Evolutionary conservation across 1,140 invertebrate species (phyloP).

Genomic region (Limonius californicus): DNA sequence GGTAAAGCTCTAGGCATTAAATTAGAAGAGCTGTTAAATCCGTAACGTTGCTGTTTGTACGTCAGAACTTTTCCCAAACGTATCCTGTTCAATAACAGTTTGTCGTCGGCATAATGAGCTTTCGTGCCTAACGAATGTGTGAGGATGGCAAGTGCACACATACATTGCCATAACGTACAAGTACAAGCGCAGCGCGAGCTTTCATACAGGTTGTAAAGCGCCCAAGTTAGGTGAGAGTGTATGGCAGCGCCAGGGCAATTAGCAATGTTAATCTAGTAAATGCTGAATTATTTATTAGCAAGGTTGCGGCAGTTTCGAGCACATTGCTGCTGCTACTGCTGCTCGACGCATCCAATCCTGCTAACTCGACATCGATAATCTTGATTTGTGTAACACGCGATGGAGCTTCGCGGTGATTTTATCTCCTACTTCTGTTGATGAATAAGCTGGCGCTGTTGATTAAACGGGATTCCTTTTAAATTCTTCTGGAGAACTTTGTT

Average conservation of each 20-base stretch:
- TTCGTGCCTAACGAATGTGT: too few species aligned
- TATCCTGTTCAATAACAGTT: too few species aligned
- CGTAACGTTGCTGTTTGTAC: too few species aligned
- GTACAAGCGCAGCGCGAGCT: too few species aligned
- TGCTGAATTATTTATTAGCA: slow-evolving; percentile 1
- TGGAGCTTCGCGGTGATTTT: not conserved
- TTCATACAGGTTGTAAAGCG: not conserved
- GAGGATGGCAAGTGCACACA: too few species aligned
- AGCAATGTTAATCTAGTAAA: slow-evolving; percentile 1
- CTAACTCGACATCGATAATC: not conserved
- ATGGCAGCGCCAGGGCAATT: not conserved
- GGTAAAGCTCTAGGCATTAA: too few species aligned
- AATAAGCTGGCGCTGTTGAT: not conserved
- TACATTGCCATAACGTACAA: too few species aligned
- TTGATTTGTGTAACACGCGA: slow-evolving; percentile 1
- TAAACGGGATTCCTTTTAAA: not conserved
- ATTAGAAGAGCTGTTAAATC: too few species aligned
- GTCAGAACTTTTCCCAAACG: too few species aligned
- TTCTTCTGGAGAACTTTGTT: not conserved
- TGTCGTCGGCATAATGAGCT: too few species aligned
- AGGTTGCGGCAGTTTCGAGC: not conserved
- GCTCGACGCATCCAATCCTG: not conserved
- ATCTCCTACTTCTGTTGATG: not conserved
- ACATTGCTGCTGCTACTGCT: not conserved
- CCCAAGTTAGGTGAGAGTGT: not conserved